Base-by-base conservation (phyloP, 2,888 invertebrate species). In the Dasysyrphus albostriatus region DNA sequence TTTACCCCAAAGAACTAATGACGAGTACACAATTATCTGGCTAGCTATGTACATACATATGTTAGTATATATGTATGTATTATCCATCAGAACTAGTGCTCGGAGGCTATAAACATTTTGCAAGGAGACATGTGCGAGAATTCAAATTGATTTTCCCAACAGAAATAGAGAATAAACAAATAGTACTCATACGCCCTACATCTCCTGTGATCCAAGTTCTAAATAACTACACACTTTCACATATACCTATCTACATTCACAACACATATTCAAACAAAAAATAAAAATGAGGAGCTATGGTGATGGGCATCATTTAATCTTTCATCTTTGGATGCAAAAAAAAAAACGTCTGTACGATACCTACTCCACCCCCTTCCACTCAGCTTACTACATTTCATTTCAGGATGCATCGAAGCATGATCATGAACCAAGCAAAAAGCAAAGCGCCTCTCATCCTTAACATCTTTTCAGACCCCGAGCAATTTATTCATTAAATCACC, bases 401-500 rank as follows among this genome's bases (percentile, higher is more conserved):
- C 47, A 42, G 65, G 65, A 39, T 54, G 69, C 51, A 69, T 37
- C 69, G 69, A 39, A 54, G 69, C 69, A 39, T 69, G 37, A 69
- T 49, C 49, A 67, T 34, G 49, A 67, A 49, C 16, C 8, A 47
- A 63, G 29, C 16, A 5, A 72, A 5, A 72, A 19, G 44, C 29
- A 8, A 56, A 24, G 42, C 29, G 24, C 24, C 24, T 24, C 37
- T 16, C 58, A 54, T 54, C 16, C 58, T 72, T 37, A 76, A 72
- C 69, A 37, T 81, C 42, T 54, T 63, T 73, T 69, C 61, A 74
- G 65, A 74, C 73, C 61, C 69, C 70, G 37, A 75, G 75, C 70
- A 83, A 80, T 80, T 75, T 65, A 80, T 69, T 80, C 79, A 75
- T 83, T 75, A 75, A 83, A 83, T 83, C 83, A 83, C 80, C 65